Conservation (phyloP, 2,888 invertebrate genomes). For the Mythimna impura region DNA sequence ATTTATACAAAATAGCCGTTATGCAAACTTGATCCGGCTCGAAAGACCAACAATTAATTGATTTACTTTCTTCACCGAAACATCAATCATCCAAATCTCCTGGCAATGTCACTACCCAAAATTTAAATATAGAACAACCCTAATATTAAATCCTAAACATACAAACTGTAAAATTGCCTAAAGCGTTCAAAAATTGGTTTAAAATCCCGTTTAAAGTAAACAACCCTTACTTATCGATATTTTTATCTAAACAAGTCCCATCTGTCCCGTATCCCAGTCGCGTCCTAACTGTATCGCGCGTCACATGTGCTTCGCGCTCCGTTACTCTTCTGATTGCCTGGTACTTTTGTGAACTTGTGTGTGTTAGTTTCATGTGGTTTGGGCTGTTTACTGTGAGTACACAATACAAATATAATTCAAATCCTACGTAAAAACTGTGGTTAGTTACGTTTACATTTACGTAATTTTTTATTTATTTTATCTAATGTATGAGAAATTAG, state of each 20-base stretch:
- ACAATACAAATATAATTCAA: conserved; percentile 6
- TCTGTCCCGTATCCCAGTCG: conserved; percentile 65
- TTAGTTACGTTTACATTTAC: not conserved
- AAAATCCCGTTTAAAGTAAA: conserved; percentile 53
- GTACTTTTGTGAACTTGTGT: conserved; percentile 71
- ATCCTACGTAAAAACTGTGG: not conserved
- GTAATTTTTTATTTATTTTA: not conserved
- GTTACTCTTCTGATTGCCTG: conserved; percentile 67
- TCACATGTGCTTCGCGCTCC: conserved; percentile 67
- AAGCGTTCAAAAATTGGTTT: conserved; percentile 34
- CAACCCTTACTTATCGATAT: conserved; percentile 64
- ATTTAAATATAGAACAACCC: conserved; percentile 25
- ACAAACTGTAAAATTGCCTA: conserved; percentile 33
- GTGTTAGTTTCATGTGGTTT: conserved; percentile 59
- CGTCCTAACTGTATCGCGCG: conserved; percentile 60
- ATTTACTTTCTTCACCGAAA: not conserved
- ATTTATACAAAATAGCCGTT: no score
- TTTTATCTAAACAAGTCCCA: conserved; percentile 64
- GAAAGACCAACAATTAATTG: not conserved
- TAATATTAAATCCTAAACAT: conserved; percentile 26
- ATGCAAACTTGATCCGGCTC: conserved; percentile 1
- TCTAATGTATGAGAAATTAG: not conserved
- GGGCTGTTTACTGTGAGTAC: conserved; percentile 53
- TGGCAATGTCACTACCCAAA: conserved; percentile 2
- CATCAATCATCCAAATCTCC: not conserved